These are phyloP conservation scores for Karalla daura DNA, from an alignment of 2,797 vertebrate genomes.

Conservation along the genomic window DNA sequence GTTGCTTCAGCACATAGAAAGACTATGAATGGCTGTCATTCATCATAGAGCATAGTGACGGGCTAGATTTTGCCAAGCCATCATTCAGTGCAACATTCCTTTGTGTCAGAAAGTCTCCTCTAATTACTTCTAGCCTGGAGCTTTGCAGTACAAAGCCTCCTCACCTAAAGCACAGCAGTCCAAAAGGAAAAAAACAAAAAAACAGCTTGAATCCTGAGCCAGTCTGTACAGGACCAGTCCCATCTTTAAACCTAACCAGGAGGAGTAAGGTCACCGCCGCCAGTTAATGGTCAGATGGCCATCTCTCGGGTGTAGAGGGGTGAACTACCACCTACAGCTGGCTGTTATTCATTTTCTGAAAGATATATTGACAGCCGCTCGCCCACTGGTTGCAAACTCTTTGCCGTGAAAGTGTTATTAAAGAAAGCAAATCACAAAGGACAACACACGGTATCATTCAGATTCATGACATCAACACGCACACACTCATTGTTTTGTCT, in stretches of 20 bases:
- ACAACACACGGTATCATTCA: background rate
- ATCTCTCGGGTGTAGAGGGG: slow-evolving; percentile 35
- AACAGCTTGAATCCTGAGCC: slow-evolving; percentile 45
- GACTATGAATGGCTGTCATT: slow-evolving; percentile 36
- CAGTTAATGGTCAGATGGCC: slow-evolving; percentile 48
- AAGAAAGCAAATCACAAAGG: slow-evolving; percentile 11
- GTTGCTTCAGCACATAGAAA: background rate
- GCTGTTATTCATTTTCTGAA: slow-evolving; percentile 27
- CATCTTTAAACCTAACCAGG: slow-evolving; percentile 47
- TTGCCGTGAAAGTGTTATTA: background rate
- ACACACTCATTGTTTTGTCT: background rate
- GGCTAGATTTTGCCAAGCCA: slow-evolving; percentile 55
- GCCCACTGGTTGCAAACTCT: background rate
- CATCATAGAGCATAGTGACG: slow-evolving; percentile 36
- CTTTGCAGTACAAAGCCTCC: slow-evolving; percentile 70
- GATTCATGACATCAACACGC: background rate
- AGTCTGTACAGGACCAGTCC: slow-evolving; percentile 62
- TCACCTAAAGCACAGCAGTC: slow-evolving; percentile 69
- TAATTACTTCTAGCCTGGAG: slow-evolving; percentile 81
- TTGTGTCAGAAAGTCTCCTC: slow-evolving; percentile 82
- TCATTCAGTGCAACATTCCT: slow-evolving; percentile 84
- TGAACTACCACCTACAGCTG: slow-evolving; percentile 39
- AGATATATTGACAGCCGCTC: slow-evolving; percentile 27
- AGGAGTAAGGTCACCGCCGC: slow-evolving; percentile 60
- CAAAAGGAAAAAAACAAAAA: background rate